A percentile compares a stretch with the other conserved stretches of the same genome.
Evolutionary conservation across 2,888 invertebrate genomes (phyloP).

Genomic region (Agrilus mali): DNA sequence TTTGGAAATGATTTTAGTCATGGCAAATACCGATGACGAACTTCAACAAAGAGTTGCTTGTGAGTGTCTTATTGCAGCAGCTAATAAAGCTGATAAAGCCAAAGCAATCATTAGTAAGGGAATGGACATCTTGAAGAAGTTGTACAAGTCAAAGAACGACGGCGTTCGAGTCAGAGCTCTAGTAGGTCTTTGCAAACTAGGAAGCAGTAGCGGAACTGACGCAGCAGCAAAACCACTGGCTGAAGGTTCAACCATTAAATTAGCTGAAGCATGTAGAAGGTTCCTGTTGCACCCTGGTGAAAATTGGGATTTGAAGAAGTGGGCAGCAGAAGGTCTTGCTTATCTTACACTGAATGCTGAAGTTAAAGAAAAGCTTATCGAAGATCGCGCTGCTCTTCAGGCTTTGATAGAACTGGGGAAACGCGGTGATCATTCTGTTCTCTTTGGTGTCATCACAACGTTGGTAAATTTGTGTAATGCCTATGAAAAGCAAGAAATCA

Average conservation of each 20-base stretch:
- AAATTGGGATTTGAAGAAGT: slow-evolving; percentile 79
- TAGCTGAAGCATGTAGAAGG: slow-evolving; percentile 87
- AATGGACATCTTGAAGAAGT: slow-evolving; percentile 73
- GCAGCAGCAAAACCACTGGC: slow-evolving; percentile 89
- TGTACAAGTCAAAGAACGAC: slow-evolving; percentile 85
- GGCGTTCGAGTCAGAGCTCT: slow-evolving; percentile 78
- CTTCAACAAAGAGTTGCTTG: slow-evolving; percentile 87
- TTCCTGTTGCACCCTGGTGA: slow-evolving; percentile 81
- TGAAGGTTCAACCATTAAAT: slow-evolving; percentile 83
- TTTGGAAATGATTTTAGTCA: slow-evolving; percentile 89
- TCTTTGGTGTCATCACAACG: slow-evolving; percentile 88
- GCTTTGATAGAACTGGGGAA: slow-evolving; percentile 83
- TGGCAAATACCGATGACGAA: slow-evolving; percentile 87
- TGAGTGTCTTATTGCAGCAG: slow-evolving; percentile 92
- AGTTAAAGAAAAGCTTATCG: slow-evolving; percentile 91
- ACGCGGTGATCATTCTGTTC: slow-evolving; percentile 72
- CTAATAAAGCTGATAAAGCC: slow-evolving; percentile 95
- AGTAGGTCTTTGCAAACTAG: slow-evolving; percentile 92
- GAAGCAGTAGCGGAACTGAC: slow-evolving; percentile 90
- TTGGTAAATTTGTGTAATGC: slow-evolving; percentile 95
- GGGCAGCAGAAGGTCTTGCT: slow-evolving; percentile 95
- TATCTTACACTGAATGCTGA: slow-evolving; percentile 96
- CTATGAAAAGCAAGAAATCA: slow-evolving; percentile 91
- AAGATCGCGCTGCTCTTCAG: slow-evolving; percentile 69
- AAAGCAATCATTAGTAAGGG: slow-evolving; percentile 80